phyloP scores from a whole-genome alignment of 2,888 invertebrate genomes.

The Perizoma affinitatum region DNA sequence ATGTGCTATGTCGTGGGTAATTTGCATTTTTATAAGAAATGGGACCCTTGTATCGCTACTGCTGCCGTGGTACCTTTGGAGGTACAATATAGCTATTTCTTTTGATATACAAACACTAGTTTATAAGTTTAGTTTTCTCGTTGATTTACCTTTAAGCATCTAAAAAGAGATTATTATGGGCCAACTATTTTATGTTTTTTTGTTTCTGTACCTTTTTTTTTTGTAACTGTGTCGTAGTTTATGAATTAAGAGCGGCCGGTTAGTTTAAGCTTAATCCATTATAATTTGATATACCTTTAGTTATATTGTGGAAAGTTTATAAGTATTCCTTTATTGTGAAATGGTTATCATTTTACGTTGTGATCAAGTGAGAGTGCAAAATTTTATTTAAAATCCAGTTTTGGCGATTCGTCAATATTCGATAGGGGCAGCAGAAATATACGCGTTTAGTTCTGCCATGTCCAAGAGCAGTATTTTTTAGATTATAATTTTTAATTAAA shows the following conservation, averaged over 20 bases:
- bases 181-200: conserved; percentile 19
- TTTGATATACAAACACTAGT: conserved; percentile 13
- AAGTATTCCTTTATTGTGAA: conserved; percentile 81
- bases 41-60: too few species aligned
- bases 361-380: conserved; percentile 83
- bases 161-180: conserved; percentile 29
- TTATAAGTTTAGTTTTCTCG: conserved; percentile 14
- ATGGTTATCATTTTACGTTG: conserved; percentile 81
- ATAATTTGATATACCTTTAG: conserved; percentile 53
- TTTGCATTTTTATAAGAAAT: too few species aligned
- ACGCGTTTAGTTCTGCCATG: conserved; percentile 72
- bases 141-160: conserved; percentile 17
- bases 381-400: conserved; percentile 73
- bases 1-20: too few species aligned
- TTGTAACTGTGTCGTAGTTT: conserved; percentile 9
- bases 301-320: conserved; percentile 57
- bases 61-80: too few species aligned
- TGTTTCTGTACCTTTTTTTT: conserved; percentile 13
- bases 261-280: conserved; percentile 38
- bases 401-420: conserved; percentile 60
- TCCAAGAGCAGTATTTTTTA: conserved; percentile 84
- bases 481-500: conserved; percentile 79
- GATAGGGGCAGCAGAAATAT: conserved; percentile 72
- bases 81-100: conserved; percentile 6
- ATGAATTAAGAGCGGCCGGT: conserved; percentile 14